These are phyloP conservation scores for Proctacanthus coquilletti DNA, from an alignment of 1,140 invertebrate species.

Conservation along the genomic window DNA sequence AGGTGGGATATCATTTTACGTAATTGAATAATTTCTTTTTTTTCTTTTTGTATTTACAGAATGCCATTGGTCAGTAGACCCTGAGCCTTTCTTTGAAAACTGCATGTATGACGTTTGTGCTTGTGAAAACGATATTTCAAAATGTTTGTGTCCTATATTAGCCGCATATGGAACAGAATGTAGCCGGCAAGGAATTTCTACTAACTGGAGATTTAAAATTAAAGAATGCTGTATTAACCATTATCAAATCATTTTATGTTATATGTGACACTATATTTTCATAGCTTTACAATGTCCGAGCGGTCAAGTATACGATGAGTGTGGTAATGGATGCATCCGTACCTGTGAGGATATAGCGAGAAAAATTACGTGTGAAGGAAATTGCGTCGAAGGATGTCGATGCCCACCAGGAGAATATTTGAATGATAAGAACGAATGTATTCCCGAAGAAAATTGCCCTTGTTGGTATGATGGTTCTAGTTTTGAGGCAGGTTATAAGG, in stretches of 20 bases:
- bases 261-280: constrained; percentile 7
- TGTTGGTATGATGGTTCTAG: constrained; percentile 56
- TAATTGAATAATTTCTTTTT: constrained; percentile 9
- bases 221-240: constrained; percentile 50
- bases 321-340: constrained; percentile 55
- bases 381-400: constrained; percentile 76
- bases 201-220: constrained; percentile 62
- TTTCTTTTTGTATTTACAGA: too few relatives aligned
- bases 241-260: background rate
- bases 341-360: constrained; percentile 47
- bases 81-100: constrained; percentile 57
- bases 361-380: constrained; percentile 16
- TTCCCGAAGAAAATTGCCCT: constrained; percentile 57
- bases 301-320: constrained; percentile 64
- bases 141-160: constrained; percentile 66
- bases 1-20: constrained; percentile 31
- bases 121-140: constrained; percentile 44
- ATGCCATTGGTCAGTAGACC: constrained; percentile 68
- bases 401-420: constrained; percentile 64
- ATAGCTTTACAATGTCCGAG: constrained; percentile 52
- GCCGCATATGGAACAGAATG: constrained; percentile 68
- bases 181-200: constrained; percentile 45
- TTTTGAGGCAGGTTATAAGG: constrained; percentile 57
- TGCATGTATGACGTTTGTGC: constrained; percentile 79
- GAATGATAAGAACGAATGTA: constrained; percentile 52